Base-by-base conservation (phyloP, 2,888 invertebrate species). In the Ptychoptera albimana region DNA sequence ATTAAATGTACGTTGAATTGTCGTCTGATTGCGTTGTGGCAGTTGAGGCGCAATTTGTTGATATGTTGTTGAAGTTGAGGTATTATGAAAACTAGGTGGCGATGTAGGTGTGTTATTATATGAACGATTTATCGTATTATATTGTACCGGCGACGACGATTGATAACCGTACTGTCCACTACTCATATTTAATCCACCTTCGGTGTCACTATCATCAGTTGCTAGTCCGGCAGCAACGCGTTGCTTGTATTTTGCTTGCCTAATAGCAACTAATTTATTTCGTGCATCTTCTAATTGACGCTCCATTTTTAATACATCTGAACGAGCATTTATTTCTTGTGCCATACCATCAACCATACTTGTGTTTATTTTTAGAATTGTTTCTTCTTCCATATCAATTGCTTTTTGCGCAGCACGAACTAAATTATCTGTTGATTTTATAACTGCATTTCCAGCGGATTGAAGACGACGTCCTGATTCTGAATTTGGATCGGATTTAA, bases 341-440 rank as follows among this genome's bases (percentile, higher is more conserved):
- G 93, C 92, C 60, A 96, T 92, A 15, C 93, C 93, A 39, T 92
- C 92, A 14, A 98, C 97, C 87, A 93, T 92, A 42, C 87, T 73
- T 29, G 85, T 74, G 64, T 93, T 91, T 47, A 98, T 77, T 51
- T 92, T 82, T 8, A 97, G 71, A 41, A 85, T 87, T 38, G 91
- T 74, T 56, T 94, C 96, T 59, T 93, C 93, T 56, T 92, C 89
- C 42, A 84, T 81, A 50, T 83, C 84, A 47, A 93, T 85, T 23
- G 93, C 91, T 59, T 87, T 84, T 50, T 94, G 82, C 0, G 97
- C 96, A 0, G 96, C 92, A 23, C 84, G 74, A 14, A 98, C 98
- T 55, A 99, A 69, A 68, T 93, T 93, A 65, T 99, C 98, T 0
- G 98, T 97, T 3, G 97, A 96, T 49, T 89, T 75, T 67, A 97